These are phyloP conservation scores for Hiodon alosoides DNA, from an alignment of 2,113 vertebrate species.

Conservation along the genomic window DNA sequence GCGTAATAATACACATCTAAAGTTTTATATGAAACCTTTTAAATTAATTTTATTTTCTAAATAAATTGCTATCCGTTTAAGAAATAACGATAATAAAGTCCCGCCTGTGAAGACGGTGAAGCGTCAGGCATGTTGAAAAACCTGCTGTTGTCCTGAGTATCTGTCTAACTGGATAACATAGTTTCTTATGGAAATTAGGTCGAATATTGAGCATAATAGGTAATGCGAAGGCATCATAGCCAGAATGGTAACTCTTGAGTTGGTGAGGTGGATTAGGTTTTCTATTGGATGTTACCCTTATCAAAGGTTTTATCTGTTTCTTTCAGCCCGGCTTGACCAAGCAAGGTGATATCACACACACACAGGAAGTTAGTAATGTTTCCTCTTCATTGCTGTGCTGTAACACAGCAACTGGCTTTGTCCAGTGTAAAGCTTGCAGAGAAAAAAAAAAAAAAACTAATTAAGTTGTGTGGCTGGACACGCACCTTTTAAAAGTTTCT, in stretches of 20 bases:
- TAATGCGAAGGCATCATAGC: not conserved
- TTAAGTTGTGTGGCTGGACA: not conserved
- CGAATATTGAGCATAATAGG: not conserved
- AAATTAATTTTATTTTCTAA: not conserved
- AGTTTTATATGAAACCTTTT: not conserved
- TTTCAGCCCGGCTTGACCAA: not conserved
- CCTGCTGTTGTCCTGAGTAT: constrained; percentile 19
- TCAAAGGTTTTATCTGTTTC: not conserved
- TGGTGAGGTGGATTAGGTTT: not conserved
- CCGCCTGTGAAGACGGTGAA: not conserved
- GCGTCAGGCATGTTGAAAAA: constrained; percentile 27
- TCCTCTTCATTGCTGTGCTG: too few relatives aligned
- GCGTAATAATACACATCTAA: not conserved
- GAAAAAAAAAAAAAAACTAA: too few relatives aligned
- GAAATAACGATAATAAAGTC: too few relatives aligned
- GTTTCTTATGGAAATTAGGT: not conserved
- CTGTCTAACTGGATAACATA: not conserved
- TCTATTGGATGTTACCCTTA: not conserved
- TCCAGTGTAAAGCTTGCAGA: too few relatives aligned
- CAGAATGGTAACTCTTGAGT: not conserved
- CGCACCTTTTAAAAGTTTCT: constrained; percentile 1
- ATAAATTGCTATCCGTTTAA: too few relatives aligned
- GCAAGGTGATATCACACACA: not conserved
- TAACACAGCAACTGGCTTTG: too few relatives aligned
- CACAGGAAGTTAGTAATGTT: not conserved